A percentile compares a stretch with the other conserved stretches of the same genome.
These are phyloP conservation scores for Puffinus mauretanicus DNA, from an alignment of 2,113 vertebrate species.

Conservation along the genomic window DNA sequence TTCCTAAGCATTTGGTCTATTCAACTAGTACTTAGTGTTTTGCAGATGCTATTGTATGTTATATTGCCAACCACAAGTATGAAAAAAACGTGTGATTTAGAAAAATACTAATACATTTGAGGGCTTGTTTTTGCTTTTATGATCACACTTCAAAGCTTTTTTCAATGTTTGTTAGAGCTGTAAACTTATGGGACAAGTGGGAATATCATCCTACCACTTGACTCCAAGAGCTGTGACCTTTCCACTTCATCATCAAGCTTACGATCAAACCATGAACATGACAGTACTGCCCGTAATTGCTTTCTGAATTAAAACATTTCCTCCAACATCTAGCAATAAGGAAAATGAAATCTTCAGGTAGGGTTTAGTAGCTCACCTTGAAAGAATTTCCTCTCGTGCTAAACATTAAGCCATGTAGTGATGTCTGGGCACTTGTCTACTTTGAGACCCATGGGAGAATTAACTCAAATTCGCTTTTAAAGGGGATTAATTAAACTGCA, in stretches of 20 bases:
- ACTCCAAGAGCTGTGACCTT: conserved; percentile 6
- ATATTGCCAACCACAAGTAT: not conserved
- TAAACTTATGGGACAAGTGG: not conserved
- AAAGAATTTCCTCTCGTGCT: not conserved
- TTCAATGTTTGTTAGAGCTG: not conserved
- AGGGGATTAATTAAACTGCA: conserved; percentile 42
- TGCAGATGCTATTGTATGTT: conserved; percentile 27
- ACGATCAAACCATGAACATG: not conserved
- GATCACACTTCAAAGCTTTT: not conserved
- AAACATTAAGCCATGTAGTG: not conserved
- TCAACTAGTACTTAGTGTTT: conserved; percentile 23
- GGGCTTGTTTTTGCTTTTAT: not conserved
- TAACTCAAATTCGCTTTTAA: conserved; percentile 34
- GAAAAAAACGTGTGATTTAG: not conserved
- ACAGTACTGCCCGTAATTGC: not conserved
- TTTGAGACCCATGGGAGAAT: not conserved
- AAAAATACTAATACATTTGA: not conserved
- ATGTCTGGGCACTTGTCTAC: not conserved
- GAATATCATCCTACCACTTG: not conserved
- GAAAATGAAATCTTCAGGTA: conserved; percentile 8
- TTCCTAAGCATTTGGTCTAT: conserved; percentile 39
- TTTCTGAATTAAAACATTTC: conserved; percentile 9
- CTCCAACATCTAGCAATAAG: not conserved
- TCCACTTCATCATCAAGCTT: not conserved
- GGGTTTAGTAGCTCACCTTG: not conserved